Conservation (phyloP, 1,140 invertebrate species). For the Conopomorpha cramerella region DNA sequence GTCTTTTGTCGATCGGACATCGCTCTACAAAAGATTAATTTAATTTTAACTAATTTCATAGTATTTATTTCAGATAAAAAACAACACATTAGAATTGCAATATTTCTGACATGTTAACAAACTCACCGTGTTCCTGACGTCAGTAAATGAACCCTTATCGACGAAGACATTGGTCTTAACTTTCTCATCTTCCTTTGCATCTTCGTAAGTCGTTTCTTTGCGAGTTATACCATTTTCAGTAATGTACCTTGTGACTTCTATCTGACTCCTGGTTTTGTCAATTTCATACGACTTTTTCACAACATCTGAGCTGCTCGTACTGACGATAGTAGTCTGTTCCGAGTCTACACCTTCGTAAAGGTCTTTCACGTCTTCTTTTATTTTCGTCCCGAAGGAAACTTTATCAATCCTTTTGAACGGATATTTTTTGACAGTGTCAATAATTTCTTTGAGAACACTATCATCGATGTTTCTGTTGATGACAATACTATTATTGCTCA, state of each 20-base stretch:
- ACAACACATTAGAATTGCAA: slow-evolving; percentile 4
- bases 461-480: slow-evolving; percentile 50
- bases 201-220: slow-evolving; percentile 55
- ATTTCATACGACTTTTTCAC: slow-evolving; percentile 52
- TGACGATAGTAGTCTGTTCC: slow-evolving; percentile 30
- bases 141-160: slow-evolving; percentile 49
- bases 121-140: slow-evolving; percentile 60
- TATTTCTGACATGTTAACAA: slow-evolving; percentile 2
- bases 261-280: slow-evolving; percentile 52
- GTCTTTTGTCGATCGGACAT: slow-evolving; percentile 54
- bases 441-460: slow-evolving; percentile 44
- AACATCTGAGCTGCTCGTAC: slow-evolving; percentile 35
- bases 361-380: slow-evolving; percentile 52
- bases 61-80: too few species aligned
- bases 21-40: slow-evolving; percentile 25
- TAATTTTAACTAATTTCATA: too few species aligned
- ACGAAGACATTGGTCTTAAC: slow-evolving; percentile 54
- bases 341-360: slow-evolving; percentile 50
- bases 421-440: slow-evolving; percentile 51
- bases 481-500: slow-evolving; percentile 52
- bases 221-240: slow-evolving; percentile 58
- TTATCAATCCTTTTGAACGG: slow-evolving; percentile 51
- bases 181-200: slow-evolving; percentile 56
- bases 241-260: slow-evolving; percentile 54
- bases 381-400: slow-evolving; percentile 46